Evolutionary conservation across 1,140 invertebrate genomes (phyloP), one percentile per base, ranked within the genome.

Genomic region (Drosophila ananassae): DNA sequence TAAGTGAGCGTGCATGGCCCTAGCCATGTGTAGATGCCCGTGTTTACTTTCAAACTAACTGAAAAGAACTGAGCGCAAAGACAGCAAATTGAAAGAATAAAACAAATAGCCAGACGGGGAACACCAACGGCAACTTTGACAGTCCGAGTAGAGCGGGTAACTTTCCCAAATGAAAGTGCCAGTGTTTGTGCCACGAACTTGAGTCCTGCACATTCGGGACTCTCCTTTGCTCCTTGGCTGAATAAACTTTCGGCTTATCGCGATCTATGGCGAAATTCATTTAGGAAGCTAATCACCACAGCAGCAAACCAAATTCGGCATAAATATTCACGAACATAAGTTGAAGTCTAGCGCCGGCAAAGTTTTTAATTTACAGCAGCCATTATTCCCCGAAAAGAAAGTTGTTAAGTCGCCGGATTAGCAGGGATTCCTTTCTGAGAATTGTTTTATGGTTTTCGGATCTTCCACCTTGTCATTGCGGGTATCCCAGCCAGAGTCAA

Each of bases 31-130:
- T 73, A 46, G 55, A 53, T 46, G 22, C 47, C 41, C 61, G 66
- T 77, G 77, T 80, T 80, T 85, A 72, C 81, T 71, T 73, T 34
- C 48, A 68, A 85, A 78, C 77, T 68, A 80, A 77, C 77, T 61
- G 10, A 56, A 68, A 60, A 47, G 59, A 68, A 46, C 34, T 12
- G 17, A 37, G 64, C 28, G 21, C 51, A 7, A 66, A 32, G 51
- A 68, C 59, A 58, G 69, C 39, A 64, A 77, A 73, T 62, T 80
- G 59, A 77, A 77, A 66, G 57, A 77, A 79, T 85, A 85, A 62
- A 80, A 41, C 73, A 66, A 85, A 75, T 66, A 74, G 54, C 59
- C 59, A 50, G 51, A 41, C 58, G 50, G 61, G 21, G 54, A 21
- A 44, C 41, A n/a, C 37, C 37, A 13, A 2, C 3, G 37, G 37